phyloP scores from a whole-genome alignment of 2,888 invertebrate genomes.

The Tiphia femorata region DNA sequence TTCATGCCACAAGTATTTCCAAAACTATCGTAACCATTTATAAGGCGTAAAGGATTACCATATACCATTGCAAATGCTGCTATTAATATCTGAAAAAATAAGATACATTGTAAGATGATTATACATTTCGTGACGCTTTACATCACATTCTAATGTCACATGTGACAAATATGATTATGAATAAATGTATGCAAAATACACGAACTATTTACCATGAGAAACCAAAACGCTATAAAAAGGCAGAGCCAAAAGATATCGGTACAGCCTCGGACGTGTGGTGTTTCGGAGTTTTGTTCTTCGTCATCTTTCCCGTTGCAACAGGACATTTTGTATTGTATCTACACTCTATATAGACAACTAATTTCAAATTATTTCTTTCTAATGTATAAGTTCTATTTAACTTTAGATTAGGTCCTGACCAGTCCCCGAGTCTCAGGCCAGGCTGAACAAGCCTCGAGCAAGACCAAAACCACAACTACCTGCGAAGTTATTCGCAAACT shows the following conservation, averaged over 20 bases:
- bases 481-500: no score
- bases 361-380: no score
- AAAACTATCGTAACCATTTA: conserved; percentile 94
- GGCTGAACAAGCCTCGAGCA: no score
- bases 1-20: conserved; percentile 94
- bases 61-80: conserved; percentile 90
- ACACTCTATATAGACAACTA: no score
- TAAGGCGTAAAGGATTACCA: conserved; percentile 86
- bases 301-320: conserved; percentile 63
- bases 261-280: conserved; percentile 77
- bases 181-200: background rate
- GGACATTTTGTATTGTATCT: conserved; percentile 37
- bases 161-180: background rate
- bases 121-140: background rate
- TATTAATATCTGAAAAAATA: conserved; percentile 77
- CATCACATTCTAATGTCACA: background rate
- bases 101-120: background rate
- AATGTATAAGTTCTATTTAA: no score
- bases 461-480: no score
- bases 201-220: conserved; percentile 78
- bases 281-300: conserved; percentile 65
- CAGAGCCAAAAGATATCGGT: conserved; percentile 88
- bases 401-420: no score
- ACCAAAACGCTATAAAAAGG: conserved; percentile 85
- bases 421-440: no score